Evolutionary conservation across 2,797 vertebrate genomes (phyloP), one percentile per base, ranked within the genome.

Genomic region (Clarias fuscus): DNA sequence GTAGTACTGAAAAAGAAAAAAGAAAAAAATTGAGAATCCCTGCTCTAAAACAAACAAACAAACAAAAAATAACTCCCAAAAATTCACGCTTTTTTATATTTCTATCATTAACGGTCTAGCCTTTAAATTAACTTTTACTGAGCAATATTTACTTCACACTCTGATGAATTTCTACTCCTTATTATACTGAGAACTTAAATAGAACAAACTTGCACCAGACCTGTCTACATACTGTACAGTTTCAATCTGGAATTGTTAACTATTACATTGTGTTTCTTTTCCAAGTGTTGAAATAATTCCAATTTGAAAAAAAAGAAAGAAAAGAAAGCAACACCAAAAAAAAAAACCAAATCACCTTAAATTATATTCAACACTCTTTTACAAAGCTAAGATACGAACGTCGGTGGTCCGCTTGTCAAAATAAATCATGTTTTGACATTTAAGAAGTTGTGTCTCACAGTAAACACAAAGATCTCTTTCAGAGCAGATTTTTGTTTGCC

Each of bases 401-500:
- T 72, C 72, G 86, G 75, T 84, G 86, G 86, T 87, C 81, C 40
- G 53, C 56, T 33, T 59, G 73, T 84, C 67, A 64, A 85, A 79
- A 86, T 75, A 62, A 84, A 88, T 71, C 27, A 24, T 43, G 43
- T 82, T 86, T 77, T 71, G 82, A 77, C 88, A 82, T 89, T 82
- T 77, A 53, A 72, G 61, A 56, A 24, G 76, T 84, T 84, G 67
- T 33, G 90, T 91, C 92, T 91, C 85, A 91, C 89, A 90, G 88
- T 82, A 86, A 56, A 88, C 85, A 86, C 91, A 90, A 88, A 88
- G 71, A 13, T 84, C 83, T 91, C 86, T 86, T 89, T 84, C 61
- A 61, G 85, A 89, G 88, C 80, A 90, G 91, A 93, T 81, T 72
- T 67, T 56, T 85, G 70, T 68, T 92, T 87, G 85, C 86, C 88